Evolutionary conservation across 2,797 vertebrate genomes (phyloP).

Genomic region (Salmo trutta): DNA sequence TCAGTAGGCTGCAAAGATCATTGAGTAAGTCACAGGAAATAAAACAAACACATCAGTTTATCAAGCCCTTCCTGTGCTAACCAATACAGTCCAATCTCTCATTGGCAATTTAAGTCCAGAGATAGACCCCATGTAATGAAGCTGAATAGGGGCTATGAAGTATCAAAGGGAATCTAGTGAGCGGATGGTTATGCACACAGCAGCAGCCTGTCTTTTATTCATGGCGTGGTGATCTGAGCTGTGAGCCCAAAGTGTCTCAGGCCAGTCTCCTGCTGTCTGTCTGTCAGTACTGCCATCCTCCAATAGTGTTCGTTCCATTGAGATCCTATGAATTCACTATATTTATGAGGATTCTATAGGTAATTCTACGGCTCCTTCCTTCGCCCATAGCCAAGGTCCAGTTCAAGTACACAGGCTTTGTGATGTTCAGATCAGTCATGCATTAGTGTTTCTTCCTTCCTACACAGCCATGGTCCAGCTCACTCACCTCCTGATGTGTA

Average conservation of each 20-base stretch:
- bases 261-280: conserved; percentile 69
- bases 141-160: conserved; percentile 40
- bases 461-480: no score
- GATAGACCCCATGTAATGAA: conserved; percentile 56
- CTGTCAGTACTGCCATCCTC: conserved; percentile 71
- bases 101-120: conserved; percentile 43
- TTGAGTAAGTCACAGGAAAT: no score
- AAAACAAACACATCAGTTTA: neutral
- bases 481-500: neutral
- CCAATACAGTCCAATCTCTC: conserved; percentile 1
- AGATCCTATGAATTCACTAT: neutral
- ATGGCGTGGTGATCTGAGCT: conserved; percentile 38
- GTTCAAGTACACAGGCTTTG: conserved; percentile 31
- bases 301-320: conserved; percentile 50
- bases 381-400: conserved; percentile 54
- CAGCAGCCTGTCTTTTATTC: conserved; percentile 68
- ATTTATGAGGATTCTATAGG: neutral
- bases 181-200: conserved; percentile 61
- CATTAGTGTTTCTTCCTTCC: neutral
- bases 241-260: conserved; percentile 63
- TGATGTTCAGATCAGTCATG: neutral
- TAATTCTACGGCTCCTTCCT: conserved; percentile 4
- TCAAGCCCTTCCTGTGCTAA: conserved; percentile 21
- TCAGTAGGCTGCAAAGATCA: no score
- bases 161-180: conserved; percentile 69